Percentiles rank a stretch among this genome's conserved stretches.
Evolutionary conservation across 2,113 vertebrate species (phyloP).

Genomic region (Semicossyphus pulcher): DNA sequence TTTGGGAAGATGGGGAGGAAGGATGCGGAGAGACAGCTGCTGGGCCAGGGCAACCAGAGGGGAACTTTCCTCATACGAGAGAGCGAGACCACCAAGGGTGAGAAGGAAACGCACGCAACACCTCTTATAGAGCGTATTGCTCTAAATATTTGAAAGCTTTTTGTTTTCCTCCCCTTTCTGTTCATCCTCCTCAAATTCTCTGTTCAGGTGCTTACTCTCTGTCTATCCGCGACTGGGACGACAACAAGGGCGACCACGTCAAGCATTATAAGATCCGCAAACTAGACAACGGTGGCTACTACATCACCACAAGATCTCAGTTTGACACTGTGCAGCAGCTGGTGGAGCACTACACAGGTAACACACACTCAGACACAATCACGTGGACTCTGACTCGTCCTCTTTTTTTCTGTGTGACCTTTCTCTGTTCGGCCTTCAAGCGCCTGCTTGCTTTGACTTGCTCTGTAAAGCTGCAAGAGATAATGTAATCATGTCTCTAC

Average conservation of each 20-base stretch:
- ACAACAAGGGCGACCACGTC: constrained; percentile 91
- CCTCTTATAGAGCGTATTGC: background rate
- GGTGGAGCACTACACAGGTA: constrained; percentile 94
- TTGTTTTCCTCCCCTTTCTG: background rate
- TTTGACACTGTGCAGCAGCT: constrained; percentile 91
- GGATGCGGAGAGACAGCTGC: constrained; percentile 91
- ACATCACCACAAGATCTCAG: constrained; percentile 97
- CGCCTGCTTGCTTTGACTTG: background rate
- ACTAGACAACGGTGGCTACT: constrained; percentile 95
- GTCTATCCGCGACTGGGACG: constrained; percentile 96
- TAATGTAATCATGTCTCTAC: background rate
- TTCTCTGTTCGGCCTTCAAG: background rate
- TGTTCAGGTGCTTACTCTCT: constrained; percentile 92
- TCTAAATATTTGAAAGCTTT: too few relatives aligned
- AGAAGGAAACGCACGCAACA: constrained; percentile 3
- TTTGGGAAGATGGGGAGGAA: constrained; percentile 96
- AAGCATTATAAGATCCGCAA: constrained; percentile 99
- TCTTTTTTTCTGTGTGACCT: background rate
- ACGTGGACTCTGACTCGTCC: background rate
- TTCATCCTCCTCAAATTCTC: background rate
- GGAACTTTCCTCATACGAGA: constrained; percentile 95
- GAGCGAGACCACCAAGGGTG: constrained; percentile 96
- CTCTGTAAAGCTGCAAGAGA: background rate
- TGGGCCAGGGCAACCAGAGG: constrained; percentile 86
- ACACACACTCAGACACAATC: constrained; percentile 12